Evolutionary conservation across 2,888 invertebrate genomes (phyloP).

Genomic region (Strigamia maritima): DNA sequence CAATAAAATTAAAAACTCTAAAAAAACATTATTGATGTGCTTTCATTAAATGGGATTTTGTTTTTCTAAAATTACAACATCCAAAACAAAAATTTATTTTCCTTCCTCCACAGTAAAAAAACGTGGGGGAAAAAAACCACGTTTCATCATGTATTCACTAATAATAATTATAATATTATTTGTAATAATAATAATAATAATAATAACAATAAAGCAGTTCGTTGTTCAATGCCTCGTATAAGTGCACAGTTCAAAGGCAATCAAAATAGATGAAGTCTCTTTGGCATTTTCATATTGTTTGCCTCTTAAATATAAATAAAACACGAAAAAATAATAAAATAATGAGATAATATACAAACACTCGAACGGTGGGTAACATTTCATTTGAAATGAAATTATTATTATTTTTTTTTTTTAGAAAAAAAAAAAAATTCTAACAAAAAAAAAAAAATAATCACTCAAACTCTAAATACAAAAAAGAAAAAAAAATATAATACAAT

Average conservation of each 20-base stretch:
- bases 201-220: constrained; percentile 7
- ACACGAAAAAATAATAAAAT: neutral
- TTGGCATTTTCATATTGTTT: neutral
- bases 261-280: constrained; percentile 11
- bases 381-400: neutral
- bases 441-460: neutral
- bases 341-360: neutral
- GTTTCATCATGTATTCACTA: neutral
- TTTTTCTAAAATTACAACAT: neutral
- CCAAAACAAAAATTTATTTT: neutral
- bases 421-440: neutral
- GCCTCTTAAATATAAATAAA: constrained; percentile 18
- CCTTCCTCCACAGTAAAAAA: neutral
- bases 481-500: neutral
- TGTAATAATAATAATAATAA: neutral
- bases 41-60: neutral
- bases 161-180: neutral
- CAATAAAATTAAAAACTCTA: neutral
- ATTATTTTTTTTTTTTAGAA: neutral
- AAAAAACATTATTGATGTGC: neutral
- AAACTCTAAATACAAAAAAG: neutral
- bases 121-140: neutral
- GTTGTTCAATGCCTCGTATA: constrained; percentile 18
- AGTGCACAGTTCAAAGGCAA: constrained; percentile 11
- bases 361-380: constrained; percentile 16